These are phyloP conservation scores for Barnardius zonarius DNA, from an alignment of 2,113 vertebrate genomes.

Conservation along the genomic window DNA sequence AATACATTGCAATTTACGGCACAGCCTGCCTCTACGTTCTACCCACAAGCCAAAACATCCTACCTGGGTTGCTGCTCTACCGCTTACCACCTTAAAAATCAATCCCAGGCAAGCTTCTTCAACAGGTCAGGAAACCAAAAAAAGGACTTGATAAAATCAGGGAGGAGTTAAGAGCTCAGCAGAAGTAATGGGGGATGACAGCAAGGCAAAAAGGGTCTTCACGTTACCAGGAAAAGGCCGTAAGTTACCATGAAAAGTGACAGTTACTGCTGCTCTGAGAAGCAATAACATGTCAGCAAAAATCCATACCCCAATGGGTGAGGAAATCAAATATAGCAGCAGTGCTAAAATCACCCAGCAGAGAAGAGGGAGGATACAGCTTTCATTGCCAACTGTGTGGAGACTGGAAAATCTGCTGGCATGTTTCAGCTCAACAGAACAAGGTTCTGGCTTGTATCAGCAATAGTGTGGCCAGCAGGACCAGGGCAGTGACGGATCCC, in stretches of 20 bases:
- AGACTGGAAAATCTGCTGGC: not conserved
- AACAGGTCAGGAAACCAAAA: not conserved
- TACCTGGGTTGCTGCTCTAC: not conserved
- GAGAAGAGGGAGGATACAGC: constrained; percentile 1
- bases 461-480: not conserved
- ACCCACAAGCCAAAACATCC: constrained; percentile 19
- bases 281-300: constrained; percentile 55
- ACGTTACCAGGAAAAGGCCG: not conserved
- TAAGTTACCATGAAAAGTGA: constrained; percentile 26
- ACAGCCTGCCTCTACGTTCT: not conserved
- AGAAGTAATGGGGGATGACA: constrained; percentile 27
- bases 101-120: constrained; percentile 6
- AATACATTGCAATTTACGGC: not conserved
- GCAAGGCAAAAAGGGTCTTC: constrained; percentile 28
- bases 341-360: constrained; percentile 38
- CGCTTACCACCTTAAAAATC: not conserved
- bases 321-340: constrained; percentile 43
- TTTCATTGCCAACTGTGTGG: not conserved
- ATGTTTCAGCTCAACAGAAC: not conserved
- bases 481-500: not conserved
- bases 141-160: constrained; percentile 3
- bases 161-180: constrained; percentile 29
- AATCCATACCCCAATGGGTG: constrained; percentile 33
- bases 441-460: not conserved
- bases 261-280: constrained; percentile 38